A percentile compares a stretch with the other conserved stretches of the same genome.
These are phyloP conservation scores for Hylia prasina DNA, from an alignment of 2,113 vertebrate species.

Conservation along the genomic window DNA sequence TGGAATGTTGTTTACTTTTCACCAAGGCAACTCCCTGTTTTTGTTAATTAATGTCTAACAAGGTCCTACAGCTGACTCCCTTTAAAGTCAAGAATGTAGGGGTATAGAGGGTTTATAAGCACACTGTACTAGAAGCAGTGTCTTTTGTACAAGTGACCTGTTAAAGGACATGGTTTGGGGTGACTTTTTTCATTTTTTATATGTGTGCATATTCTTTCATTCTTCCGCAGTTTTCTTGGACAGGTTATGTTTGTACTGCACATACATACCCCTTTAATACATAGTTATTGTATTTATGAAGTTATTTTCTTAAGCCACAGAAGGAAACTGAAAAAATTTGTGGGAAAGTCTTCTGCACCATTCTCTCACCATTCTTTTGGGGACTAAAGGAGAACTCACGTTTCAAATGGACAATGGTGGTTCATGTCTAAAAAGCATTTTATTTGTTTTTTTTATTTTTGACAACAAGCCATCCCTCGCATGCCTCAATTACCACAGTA, in stretches of 20 bases:
- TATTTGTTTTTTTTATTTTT: background rate
- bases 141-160: background rate
- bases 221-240: background rate
- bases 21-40: constrained; percentile 30
- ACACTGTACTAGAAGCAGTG: background rate
- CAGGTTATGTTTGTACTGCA: background rate
- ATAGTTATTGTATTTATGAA: background rate
- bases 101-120: background rate
- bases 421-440: background rate
- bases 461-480: background rate
- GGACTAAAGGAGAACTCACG: background rate
- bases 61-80: background rate
- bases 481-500: background rate
- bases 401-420: background rate
- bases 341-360: background rate
- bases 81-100: background rate
- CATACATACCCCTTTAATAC: background rate
- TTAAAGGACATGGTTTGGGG: background rate
- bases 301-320: background rate
- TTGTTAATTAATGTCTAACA: constrained; percentile 44
- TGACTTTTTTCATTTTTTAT: background rate
- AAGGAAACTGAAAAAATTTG: background rate
- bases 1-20: constrained; percentile 60
- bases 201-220: background rate
- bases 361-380: background rate